phyloP scores from a whole-genome alignment of 2,113 vertebrate genomes.

The Zootoca vivipara region DNA sequence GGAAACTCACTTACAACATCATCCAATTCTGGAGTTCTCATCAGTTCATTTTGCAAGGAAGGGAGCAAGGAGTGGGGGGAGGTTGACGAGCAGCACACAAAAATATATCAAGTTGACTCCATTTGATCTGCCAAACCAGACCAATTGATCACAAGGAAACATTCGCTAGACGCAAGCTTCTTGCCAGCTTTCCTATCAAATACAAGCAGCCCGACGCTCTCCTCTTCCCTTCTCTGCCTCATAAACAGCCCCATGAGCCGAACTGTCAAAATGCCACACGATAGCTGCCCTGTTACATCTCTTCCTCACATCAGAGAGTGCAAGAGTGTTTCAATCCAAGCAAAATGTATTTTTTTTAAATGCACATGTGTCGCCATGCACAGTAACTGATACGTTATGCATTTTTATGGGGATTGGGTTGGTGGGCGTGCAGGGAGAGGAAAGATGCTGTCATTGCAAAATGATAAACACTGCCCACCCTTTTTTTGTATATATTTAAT shows the following conservation, averaged over 20 bases:
- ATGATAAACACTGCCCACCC: slow-evolving; percentile 65
- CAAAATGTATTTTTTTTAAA: slow-evolving; percentile 63
- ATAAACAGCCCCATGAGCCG: slow-evolving; percentile 48
- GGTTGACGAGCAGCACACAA: slow-evolving; percentile 25
- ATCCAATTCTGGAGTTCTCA: not conserved
- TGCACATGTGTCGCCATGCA: slow-evolving; percentile 78
- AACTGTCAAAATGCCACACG: slow-evolving; percentile 70
- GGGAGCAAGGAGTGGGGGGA: not conserved
- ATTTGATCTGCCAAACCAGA: slow-evolving; percentile 30
- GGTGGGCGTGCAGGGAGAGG: slow-evolving; percentile 62
- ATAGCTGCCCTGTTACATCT: slow-evolving; percentile 61
- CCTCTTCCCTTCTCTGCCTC: slow-evolving; percentile 46
- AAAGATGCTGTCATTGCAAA: slow-evolving; percentile 75
- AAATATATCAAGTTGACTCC: slow-evolving; percentile 19
- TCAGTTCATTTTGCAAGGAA: slow-evolving; percentile 2
- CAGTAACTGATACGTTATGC: slow-evolving; percentile 73
- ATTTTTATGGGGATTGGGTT: slow-evolving; percentile 78
- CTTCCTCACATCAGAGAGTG: slow-evolving; percentile 62
- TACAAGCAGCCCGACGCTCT: slow-evolving; percentile 31
- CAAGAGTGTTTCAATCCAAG: slow-evolving; percentile 59
- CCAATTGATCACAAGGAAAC: slow-evolving; percentile 42
- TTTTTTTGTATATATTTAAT: slow-evolving; percentile 51
- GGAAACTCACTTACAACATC: slow-evolving; percentile 1
- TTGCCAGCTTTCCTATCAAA: slow-evolving; percentile 25
- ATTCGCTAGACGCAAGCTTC: slow-evolving; percentile 29